These are phyloP conservation scores for Anarrhichthys ocellatus DNA, from an alignment of 2,113 vertebrate genomes.

Conservation along the genomic window DNA sequence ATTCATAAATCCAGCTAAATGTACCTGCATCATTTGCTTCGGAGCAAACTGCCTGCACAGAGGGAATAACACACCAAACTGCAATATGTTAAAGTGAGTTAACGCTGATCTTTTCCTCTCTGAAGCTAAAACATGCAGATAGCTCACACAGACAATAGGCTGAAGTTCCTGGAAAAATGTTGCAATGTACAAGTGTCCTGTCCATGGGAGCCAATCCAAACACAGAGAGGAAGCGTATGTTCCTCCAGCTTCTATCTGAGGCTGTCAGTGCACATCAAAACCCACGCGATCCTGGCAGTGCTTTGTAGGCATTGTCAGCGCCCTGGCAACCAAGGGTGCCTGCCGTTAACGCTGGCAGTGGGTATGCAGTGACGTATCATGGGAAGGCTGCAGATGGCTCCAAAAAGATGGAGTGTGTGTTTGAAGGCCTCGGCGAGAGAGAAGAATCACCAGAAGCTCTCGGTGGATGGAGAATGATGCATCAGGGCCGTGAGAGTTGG, in stretches of 20 bases:
- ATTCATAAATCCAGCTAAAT: slow-evolving; percentile 79
- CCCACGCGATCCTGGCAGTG: slow-evolving; percentile 38
- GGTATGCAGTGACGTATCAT: neutral
- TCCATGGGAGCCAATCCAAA: slow-evolving; percentile 61
- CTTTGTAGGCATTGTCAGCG: slow-evolving; percentile 30
- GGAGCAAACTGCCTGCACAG: neutral
- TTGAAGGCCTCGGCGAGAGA: neutral
- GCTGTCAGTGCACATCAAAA: slow-evolving; percentile 75
- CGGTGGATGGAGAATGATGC: slow-evolving; percentile 2
- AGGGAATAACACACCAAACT: neutral
- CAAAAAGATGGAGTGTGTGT: neutral
- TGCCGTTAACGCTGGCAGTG: neutral
- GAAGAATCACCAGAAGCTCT: neutral
- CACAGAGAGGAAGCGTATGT: slow-evolving; percentile 65
- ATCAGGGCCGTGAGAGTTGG: slow-evolving; percentile 11
- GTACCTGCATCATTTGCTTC: slow-evolving; percentile 6
- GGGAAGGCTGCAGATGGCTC: neutral
- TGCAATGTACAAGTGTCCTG: slow-evolving; percentile 1
- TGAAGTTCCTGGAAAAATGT: neutral
- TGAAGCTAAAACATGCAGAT: neutral
- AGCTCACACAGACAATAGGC: neutral
- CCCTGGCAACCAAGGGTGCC: slow-evolving; percentile 22
- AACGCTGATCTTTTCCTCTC: neutral
- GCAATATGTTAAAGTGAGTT: neutral
- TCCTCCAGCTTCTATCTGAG: slow-evolving; percentile 59